Percentiles rank a stretch among this genome's conserved stretches.
Evolutionary conservation across 2,888 invertebrate genomes (phyloP).

Genomic region (Drosophila suboccidentalis): DNA sequence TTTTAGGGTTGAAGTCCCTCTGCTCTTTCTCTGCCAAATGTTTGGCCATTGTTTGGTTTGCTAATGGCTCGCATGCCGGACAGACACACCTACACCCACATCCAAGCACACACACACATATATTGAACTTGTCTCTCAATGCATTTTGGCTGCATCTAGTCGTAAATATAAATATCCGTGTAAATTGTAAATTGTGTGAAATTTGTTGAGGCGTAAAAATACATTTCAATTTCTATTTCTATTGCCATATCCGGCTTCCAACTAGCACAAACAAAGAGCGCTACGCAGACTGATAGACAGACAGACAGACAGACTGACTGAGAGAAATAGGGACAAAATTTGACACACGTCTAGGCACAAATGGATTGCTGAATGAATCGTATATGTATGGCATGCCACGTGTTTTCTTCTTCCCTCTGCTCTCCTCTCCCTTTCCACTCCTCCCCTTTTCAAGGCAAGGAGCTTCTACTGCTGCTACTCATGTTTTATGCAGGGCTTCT

Average conservation of each 20-base stretch:
- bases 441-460: constrained; percentile 1
- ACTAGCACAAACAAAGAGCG: constrained; percentile 47
- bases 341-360: constrained; percentile 70
- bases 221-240: constrained; percentile 68
- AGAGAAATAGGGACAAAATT: constrained; percentile 51
- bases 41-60: constrained; percentile 68
- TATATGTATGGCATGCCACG: constrained; percentile 42
- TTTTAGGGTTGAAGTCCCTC: constrained; percentile 39
- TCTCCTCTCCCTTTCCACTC: background rate
- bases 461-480: constrained; percentile 46
- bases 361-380: constrained; percentile 61
- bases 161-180: constrained; percentile 57
- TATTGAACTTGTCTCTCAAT: constrained; percentile 19
- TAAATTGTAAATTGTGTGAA: constrained; percentile 66
- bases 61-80: constrained; percentile 61
- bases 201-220: constrained; percentile 65
- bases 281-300: constrained; percentile 25
- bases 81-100: constrained; percentile 12
- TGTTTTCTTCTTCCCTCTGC: background rate
- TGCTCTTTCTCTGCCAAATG: constrained; percentile 25
- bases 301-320: background rate
- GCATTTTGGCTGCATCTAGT: constrained; percentile 33
- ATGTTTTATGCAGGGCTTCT: constrained; percentile 68
- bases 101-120: constrained; percentile 3
- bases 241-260: constrained; percentile 40